A percentile compares a stretch with the other conserved stretches of the same genome.
phyloP scores from a whole-genome alignment of 2,113 vertebrate species.

The Tetrao urogallus region DNA sequence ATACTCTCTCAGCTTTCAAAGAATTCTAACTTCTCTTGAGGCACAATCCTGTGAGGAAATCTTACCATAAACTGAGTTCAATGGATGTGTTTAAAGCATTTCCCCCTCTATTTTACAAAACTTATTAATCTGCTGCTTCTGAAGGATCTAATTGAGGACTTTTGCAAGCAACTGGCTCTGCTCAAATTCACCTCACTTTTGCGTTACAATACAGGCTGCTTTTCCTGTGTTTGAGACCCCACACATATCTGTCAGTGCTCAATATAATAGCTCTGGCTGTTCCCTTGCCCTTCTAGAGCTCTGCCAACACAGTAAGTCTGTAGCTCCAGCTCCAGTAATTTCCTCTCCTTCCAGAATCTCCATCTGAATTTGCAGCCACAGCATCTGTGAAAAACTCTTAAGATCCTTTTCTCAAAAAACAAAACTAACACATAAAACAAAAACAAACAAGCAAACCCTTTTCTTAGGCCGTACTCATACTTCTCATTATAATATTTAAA shows the following conservation, averaged over 20 bases:
- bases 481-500: background rate
- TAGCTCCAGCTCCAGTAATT: background rate
- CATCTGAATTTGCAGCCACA: background rate
- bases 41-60: background rate
- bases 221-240: background rate
- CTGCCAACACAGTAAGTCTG: background rate
- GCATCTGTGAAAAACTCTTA: background rate
- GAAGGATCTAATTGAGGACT: background rate
- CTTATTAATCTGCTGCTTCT: background rate
- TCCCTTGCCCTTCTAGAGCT: background rate
- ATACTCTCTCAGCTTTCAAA: slow-evolving; percentile 7
- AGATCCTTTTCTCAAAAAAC: background rate
- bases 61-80: background rate
- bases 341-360: background rate
- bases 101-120: background rate
- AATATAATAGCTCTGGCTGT: background rate
- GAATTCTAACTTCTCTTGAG: slow-evolving; percentile 1
- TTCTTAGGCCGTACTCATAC: background rate
- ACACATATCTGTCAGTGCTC: background rate
- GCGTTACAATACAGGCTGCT: background rate
- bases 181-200: background rate
- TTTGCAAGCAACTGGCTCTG: background rate
- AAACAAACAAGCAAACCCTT: background rate
- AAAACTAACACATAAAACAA: background rate
- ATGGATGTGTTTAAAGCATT: background rate